Percentiles rank a stretch among this genome's conserved stretches.
These are phyloP conservation scores for Polymixis flavicincta DNA, from an alignment of 2,888 invertebrate species.

Conservation along the genomic window DNA sequence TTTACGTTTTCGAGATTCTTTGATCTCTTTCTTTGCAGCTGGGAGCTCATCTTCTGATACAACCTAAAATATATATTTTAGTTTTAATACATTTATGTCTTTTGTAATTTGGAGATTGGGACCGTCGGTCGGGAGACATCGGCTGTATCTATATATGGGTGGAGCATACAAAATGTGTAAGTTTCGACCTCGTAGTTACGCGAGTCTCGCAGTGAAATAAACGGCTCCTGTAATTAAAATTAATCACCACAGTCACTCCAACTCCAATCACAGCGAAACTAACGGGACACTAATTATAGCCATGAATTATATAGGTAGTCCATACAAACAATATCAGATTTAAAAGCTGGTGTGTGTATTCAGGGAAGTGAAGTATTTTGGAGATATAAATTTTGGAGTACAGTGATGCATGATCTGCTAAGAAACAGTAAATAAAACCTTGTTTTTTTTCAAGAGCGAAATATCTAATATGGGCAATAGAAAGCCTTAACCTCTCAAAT, in stretches of 20 bases:
- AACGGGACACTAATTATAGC: neutral
- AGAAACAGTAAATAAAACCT: neutral
- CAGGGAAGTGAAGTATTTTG: neutral
- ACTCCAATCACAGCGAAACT: neutral
- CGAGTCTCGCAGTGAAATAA: neutral
- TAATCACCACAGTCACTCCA: no score
- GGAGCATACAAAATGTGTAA: neutral
- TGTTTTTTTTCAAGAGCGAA: neutral
- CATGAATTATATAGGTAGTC: neutral
- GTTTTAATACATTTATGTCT: neutral
- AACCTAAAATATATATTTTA: slow-evolving; percentile 81
- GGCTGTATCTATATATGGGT: slow-evolving; percentile 6
- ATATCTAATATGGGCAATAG: neutral
- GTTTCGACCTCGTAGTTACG: neutral
- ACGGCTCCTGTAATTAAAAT: neutral
- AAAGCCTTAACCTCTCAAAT: neutral
- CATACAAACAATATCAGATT: neutral
- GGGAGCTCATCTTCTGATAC: slow-evolving; percentile 96
- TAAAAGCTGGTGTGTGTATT: neutral
- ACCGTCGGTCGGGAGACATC: neutral
- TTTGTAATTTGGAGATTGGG: neutral
- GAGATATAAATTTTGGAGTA: neutral
- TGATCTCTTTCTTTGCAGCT: slow-evolving; percentile 90
- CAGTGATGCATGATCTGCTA: neutral
- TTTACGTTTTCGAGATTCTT: slow-evolving; percentile 90